Evolutionary conservation across 2,888 invertebrate species (phyloP).

Genomic region (Agonum fuliginosum): DNA sequence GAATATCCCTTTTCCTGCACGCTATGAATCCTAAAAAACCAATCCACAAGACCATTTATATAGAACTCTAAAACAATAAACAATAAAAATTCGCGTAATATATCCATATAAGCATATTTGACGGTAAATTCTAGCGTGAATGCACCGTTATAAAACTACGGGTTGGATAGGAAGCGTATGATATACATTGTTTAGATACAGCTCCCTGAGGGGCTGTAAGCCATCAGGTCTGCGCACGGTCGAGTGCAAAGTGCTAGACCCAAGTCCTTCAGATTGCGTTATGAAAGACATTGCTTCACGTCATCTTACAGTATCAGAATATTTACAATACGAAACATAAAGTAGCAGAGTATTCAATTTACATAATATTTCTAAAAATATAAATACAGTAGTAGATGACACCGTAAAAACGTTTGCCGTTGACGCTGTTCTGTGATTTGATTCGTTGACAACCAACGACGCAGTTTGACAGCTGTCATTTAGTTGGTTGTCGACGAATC

Average conservation of each 20-base stretch:
- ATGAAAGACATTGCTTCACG: too few relatives aligned
- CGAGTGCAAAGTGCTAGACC: constrained; percentile 17
- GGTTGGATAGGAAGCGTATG: constrained; percentile 41
- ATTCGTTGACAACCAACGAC: too few relatives aligned
- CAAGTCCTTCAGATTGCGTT: neutral
- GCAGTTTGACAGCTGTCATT: too few relatives aligned
- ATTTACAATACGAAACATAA: too few relatives aligned
- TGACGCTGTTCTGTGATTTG: too few relatives aligned
- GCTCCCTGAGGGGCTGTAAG: constrained; percentile 50
- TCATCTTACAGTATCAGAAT: too few relatives aligned
- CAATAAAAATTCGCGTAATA: constrained; percentile 58
- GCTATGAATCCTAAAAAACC: neutral
- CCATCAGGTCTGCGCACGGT: constrained; percentile 18
- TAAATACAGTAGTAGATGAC: too few relatives aligned
- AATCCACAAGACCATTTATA: constrained; percentile 16
- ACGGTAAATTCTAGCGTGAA: constrained; percentile 20
- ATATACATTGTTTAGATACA: constrained; percentile 60
- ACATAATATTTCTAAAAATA: too few relatives aligned
- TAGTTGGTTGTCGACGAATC: too few relatives aligned
- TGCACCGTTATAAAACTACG: constrained; percentile 54
- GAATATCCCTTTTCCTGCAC: too few relatives aligned
- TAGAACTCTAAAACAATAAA: constrained; percentile 35
- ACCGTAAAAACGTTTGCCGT: too few relatives aligned
- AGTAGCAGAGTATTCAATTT: too few relatives aligned
- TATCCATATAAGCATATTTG: constrained; percentile 59